These are phyloP conservation scores for Platynereis dumerilii DNA, from an alignment of 2,888 invertebrate genomes.

Conservation along the genomic window DNA sequence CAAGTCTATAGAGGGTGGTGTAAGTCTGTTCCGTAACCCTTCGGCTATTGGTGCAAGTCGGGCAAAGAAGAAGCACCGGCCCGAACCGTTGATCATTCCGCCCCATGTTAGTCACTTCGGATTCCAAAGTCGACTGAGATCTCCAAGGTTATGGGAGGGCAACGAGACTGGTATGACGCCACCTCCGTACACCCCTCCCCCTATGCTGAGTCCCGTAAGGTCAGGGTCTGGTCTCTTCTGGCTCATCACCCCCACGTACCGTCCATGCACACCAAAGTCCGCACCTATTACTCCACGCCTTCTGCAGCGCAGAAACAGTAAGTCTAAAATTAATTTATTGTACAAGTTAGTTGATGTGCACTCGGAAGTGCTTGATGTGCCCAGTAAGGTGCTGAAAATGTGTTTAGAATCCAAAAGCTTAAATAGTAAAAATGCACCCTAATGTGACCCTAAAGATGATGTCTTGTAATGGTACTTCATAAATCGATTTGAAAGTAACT, in stretches of 20 bases:
- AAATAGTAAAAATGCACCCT: too few relatives aligned
- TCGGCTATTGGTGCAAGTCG: slow-evolving; percentile 23
- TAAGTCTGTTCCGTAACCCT: slow-evolving; percentile 23
- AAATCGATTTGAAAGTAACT: too few relatives aligned
- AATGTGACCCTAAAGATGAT: too few relatives aligned
- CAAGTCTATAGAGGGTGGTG: slow-evolving; percentile 1
- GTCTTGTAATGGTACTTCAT: too few relatives aligned
- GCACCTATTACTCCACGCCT: slow-evolving; percentile 55
- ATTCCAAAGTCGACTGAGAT: slow-evolving; percentile 68
- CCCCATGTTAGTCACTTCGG: slow-evolving; percentile 62
- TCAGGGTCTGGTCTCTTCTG: slow-evolving; percentile 85
- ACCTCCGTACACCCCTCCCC: slow-evolving; percentile 87
- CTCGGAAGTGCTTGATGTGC: too few relatives aligned
- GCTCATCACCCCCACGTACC: slow-evolving; percentile 52
- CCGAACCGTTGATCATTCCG: slow-evolving; percentile 64
- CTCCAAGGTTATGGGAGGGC: slow-evolving; percentile 51
- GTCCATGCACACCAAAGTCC: slow-evolving; percentile 54
- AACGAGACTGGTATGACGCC: slow-evolving; percentile 56
- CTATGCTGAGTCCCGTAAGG: slow-evolving; percentile 90
- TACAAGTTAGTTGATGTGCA: too few relatives aligned
- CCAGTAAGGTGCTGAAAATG: too few relatives aligned
- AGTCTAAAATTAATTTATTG: too few relatives aligned
- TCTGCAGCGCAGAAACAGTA: slow-evolving; percentile 20
- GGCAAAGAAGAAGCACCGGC: slow-evolving; percentile 40
- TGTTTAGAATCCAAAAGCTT: too few relatives aligned